Conservation (phyloP, 2,888 invertebrate genomes). For the Argyresthia albistria region DNA sequence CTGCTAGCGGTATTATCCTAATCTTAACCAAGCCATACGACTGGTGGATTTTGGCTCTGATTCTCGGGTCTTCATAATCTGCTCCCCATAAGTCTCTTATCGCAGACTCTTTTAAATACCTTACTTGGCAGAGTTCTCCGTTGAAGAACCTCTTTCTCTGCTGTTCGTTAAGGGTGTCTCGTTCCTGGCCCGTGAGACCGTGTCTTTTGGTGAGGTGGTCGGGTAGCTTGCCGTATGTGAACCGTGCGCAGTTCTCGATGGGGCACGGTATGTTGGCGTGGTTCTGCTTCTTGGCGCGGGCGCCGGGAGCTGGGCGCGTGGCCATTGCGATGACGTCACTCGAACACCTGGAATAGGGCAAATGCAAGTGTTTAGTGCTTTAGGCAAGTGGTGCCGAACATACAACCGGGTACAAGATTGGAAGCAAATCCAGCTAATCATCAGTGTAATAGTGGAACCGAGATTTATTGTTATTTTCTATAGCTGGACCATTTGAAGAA, state of each 20-base stretch:
- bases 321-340: not conserved
- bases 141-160: constrained; percentile 67
- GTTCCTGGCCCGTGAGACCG: constrained; percentile 59
- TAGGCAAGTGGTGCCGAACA: not conserved
- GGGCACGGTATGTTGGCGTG: constrained; percentile 69
- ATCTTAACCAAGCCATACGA: constrained; percentile 64
- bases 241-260: constrained; percentile 65
- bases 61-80: constrained; percentile 62
- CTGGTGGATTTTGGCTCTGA: constrained; percentile 62
- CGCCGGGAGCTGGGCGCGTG: constrained; percentile 20
- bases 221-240: constrained; percentile 66
- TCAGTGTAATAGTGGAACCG: no score
- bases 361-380: not conserved
- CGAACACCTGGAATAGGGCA: not conserved
- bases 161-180: constrained; percentile 63
- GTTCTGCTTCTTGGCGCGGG: constrained; percentile 65
- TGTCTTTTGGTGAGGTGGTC: constrained; percentile 67
- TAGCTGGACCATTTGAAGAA: no score
- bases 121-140: constrained; percentile 66
- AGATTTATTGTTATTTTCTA: no score
- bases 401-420: no score
- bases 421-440: no score
- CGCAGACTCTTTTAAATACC: constrained; percentile 63
- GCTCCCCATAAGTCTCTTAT: constrained; percentile 66
- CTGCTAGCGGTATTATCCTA: constrained; percentile 60